Evolutionary conservation across 2,888 invertebrate species (phyloP).

Genomic region (Lissonota sp.): DNA sequence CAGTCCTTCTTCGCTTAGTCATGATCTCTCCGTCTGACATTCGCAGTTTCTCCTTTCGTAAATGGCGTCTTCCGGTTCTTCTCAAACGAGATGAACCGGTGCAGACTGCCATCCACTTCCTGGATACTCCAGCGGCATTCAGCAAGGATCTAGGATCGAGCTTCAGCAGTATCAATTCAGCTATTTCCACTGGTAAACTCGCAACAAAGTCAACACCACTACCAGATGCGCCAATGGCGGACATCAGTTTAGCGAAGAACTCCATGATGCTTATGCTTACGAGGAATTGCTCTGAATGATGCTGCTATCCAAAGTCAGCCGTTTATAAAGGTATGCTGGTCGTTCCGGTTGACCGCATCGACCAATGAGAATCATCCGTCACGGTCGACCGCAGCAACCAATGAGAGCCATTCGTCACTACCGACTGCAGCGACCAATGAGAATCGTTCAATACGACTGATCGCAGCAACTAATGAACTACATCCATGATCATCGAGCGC

Average conservation of each 20-base stretch:
- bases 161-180: conserved; percentile 36
- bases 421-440: not conserved
- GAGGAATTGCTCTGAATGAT: conserved; percentile 32
- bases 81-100: conserved; percentile 16
- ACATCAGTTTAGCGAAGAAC: conserved; percentile 40
- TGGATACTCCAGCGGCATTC: conserved; percentile 41
- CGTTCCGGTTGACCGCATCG: conserved; percentile 20
- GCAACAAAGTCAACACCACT: conserved; percentile 36
- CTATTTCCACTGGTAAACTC: conserved; percentile 42
- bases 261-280: conserved; percentile 44
- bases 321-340: conserved; percentile 10
- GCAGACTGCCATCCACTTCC: conserved; percentile 35
- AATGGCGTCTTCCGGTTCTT: conserved; percentile 20
- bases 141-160: conserved; percentile 36
- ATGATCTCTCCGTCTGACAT: not conserved
- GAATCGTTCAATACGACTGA: not conserved
- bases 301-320: not conserved
- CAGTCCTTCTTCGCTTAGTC: not conserved
- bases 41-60: conserved; percentile 20
- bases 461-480: too few species aligned
- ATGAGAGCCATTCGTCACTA: conserved; percentile 1
- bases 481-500: too few species aligned
- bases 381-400: not conserved
- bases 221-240: conserved; percentile 8
- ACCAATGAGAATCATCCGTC: conserved; percentile 30